Base-by-base conservation (phyloP, 2,113 vertebrate genomes). In the Polyodon spathula region DNA sequence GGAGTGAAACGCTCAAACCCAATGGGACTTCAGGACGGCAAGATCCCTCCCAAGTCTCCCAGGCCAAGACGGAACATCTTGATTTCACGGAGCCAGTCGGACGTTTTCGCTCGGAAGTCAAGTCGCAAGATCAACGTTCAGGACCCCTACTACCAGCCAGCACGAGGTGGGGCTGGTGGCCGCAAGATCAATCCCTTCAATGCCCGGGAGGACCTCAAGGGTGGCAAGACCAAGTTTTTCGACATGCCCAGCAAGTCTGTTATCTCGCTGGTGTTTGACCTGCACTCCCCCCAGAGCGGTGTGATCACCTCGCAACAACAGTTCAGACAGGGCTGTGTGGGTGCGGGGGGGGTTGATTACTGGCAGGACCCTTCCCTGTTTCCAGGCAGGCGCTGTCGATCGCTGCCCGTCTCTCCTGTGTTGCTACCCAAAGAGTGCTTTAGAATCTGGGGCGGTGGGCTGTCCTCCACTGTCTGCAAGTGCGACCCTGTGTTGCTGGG, bases 201-300 rank as follows among this genome's bases (percentile, higher is more conserved):
- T 17, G 91, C 96, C 62, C 86, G 94, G 1, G 92, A 98, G 76
- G 96, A 99, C 77, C 86, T 99, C 63, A 94, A 92, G 6, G 94
- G 96, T 0, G 96, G 96, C 27, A 97, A 94, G 75, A 85, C 95
- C 60, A 99, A 99, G 76, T 95, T 98, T 69, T 97, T 83, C 66
- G 96, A 97, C 69, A 83, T 93, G 68, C 96, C 94, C 67, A 99
- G 94, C 87, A 95, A 94, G 75, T 97, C 95, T 0, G 93, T 98
- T 62, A 94, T 98, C 75, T 96, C 93, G 38, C 83, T 97, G 0
- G 89, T 97, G 76, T 98, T 98, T 61, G 94, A 97, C 76, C 75
- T 97, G 51, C 87, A 90, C 71, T 94, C 93, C 4, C 91, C 90
- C 10, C 88, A 88, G 17, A 78, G 89, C 3, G 82, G 78, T 12